Evolutionary conservation across 2,888 invertebrate genomes (phyloP).

Genomic region (Thereva unica): DNA sequence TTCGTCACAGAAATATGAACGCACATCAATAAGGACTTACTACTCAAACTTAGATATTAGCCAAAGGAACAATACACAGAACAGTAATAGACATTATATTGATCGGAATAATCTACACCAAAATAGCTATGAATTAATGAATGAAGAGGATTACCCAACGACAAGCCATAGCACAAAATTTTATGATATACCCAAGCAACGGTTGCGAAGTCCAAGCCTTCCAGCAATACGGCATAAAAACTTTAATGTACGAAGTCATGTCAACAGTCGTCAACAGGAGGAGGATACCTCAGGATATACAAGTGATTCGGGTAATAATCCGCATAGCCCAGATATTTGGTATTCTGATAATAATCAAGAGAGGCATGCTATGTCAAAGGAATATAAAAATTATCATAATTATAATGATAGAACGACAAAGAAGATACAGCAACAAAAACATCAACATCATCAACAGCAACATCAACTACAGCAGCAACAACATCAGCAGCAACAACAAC

Average conservation of each 20-base stretch:
- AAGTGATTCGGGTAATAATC: constrained; percentile 71
- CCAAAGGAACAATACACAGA: constrained; percentile 42
- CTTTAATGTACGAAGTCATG: constrained; percentile 47
- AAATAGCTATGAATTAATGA: constrained; percentile 34
- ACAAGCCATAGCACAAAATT: constrained; percentile 11
- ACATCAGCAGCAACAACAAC: constrained; percentile 25
- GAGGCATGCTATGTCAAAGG: constrained; percentile 27
- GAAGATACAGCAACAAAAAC: constrained; percentile 25
- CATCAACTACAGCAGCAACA: constrained; percentile 29
- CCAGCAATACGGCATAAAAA: constrained; percentile 64
- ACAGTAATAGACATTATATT: constrained; percentile 19
- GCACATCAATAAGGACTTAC: constrained; percentile 57
- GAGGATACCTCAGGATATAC: constrained; percentile 84
- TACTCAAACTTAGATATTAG: constrained; percentile 57
- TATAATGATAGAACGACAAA: constrained; percentile 34
- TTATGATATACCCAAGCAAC: constrained; percentile 43
- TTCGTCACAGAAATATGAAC: constrained; percentile 57
- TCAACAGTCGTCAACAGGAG: constrained; percentile 62
- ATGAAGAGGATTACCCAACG: constrained; percentile 28
- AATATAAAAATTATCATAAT: constrained; percentile 40
- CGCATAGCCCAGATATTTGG: constrained; percentile 60
- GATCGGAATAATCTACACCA: constrained; percentile 7
- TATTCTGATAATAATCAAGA: constrained; percentile 50
- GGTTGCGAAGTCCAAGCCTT: constrained; percentile 67
- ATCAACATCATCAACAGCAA: constrained; percentile 25